Evolutionary conservation across 2,888 invertebrate species (phyloP).

Genomic region (Subacronicta megacephala): DNA sequence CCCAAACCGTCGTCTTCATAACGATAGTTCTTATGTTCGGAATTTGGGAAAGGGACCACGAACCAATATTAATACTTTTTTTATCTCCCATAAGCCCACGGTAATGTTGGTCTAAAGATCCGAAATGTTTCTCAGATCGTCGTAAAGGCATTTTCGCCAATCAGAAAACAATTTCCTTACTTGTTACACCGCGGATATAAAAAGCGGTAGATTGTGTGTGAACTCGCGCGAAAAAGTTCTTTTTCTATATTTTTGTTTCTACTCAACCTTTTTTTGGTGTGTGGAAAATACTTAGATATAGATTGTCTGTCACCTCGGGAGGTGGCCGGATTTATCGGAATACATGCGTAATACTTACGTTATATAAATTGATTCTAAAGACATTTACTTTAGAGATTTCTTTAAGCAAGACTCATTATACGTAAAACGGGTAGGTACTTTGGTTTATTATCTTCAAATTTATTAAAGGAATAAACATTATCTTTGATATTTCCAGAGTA

Average conservation of each 20-base stretch:
- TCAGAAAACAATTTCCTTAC: conserved; percentile 66
- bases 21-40: conserved; percentile 31
- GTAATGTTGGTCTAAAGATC: conserved; percentile 45
- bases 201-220: conserved; percentile 32
- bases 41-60: conserved; percentile 30
- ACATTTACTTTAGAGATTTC: no score
- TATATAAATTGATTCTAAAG: no score
- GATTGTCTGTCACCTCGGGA: no score
- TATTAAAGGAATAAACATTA: no score
- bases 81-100: conserved; percentile 45
- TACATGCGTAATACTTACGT: no score
- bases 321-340: no score
- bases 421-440: no score
- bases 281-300: no score
- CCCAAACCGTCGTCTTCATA: conserved; percentile 26
- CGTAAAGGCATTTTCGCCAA: conserved; percentile 58
- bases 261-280: no score
- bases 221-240: conserved; percentile 17
- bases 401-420: no score
- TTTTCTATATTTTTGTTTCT: background rate
- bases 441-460: no score
- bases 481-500: no score
- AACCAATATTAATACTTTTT: conserved; percentile 47
- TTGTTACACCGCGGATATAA: conserved; percentile 15
- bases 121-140: conserved; percentile 46